Percentiles rank a stretch among this genome's conserved stretches.
Conservation (phyloP, 2,113 vertebrate species). For the Gadus macrocephalus region DNA sequence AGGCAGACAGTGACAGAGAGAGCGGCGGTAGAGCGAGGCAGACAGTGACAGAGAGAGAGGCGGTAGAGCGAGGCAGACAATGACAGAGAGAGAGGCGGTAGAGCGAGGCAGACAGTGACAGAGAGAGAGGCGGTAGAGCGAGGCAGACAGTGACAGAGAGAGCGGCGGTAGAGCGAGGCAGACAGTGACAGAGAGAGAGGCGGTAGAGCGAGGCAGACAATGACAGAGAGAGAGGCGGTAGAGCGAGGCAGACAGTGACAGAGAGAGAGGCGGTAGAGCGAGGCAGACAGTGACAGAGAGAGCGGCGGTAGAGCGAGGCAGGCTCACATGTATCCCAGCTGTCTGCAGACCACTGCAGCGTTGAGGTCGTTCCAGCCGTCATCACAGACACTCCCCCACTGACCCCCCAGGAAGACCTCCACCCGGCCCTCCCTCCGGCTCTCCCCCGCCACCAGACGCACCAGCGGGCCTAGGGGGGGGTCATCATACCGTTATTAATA, state of each 20-base stretch:
- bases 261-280: background rate
- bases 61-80: no score
- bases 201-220: background rate
- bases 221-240: background rate
- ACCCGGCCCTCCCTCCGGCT: constrained; percentile 70
- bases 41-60: no score
- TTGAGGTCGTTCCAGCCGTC: constrained; percentile 70
- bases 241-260: background rate
- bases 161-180: background rate
- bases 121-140: background rate
- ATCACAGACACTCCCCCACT: constrained; percentile 75
- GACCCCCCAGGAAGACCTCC: constrained; percentile 62
- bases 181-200: background rate
- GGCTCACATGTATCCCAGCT: constrained; percentile 69
- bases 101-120: no score
- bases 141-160: background rate
- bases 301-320: background rate
- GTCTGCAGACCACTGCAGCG: constrained; percentile 71
- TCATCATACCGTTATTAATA: background rate
- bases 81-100: no score
- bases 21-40: background rate
- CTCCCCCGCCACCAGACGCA: constrained; percentile 69
- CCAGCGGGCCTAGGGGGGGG: constrained; percentile 51
- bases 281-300: background rate
- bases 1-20: background rate